A percentile compares a stretch with the other conserved stretches of the same genome.
phyloP scores from a whole-genome alignment of 2,888 invertebrate genomes.

The Gordius sp. region DNA sequence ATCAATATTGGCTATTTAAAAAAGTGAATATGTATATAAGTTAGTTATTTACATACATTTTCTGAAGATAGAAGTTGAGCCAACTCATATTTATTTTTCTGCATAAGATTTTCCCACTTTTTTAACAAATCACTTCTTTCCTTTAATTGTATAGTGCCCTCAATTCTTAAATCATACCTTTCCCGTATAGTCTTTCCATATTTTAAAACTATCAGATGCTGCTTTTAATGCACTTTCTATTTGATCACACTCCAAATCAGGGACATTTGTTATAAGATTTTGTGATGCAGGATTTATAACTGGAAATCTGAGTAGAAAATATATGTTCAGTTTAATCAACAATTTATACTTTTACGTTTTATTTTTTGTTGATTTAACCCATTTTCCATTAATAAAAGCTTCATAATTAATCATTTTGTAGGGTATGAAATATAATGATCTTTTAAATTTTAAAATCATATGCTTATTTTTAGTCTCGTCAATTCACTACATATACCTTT shows the following conservation, averaged over 20 bases:
- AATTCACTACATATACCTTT: no score
- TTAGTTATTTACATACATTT: neutral
- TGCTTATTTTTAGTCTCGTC: no score
- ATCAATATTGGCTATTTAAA: neutral
- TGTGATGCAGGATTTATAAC: slow-evolving; percentile 9
- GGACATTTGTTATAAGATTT: neutral
- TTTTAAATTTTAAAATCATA: no score
- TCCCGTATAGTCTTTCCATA: slow-evolving; percentile 3
- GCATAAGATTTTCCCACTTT: neutral
- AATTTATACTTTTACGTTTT: slow-evolving; percentile 10
- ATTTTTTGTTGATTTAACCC: slow-evolving; percentile 1
- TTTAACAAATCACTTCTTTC: slow-evolving; percentile 4
- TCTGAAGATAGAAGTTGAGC: neutral
- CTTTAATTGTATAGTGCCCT: neutral
- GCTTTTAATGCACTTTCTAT: neutral
- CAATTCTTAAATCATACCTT: neutral
- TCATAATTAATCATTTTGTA: no score
- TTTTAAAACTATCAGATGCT: neutral
- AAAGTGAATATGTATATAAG: neutral
- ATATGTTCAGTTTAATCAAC: neutral
- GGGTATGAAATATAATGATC: no score
- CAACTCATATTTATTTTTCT: neutral
- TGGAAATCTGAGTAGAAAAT: neutral
- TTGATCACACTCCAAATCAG: slow-evolving; percentile 5
- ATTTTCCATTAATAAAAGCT: slow-evolving; percentile 11